phyloP scores from a whole-genome alignment of 2,113 vertebrate species.

The Carassius gibelio region DNA sequence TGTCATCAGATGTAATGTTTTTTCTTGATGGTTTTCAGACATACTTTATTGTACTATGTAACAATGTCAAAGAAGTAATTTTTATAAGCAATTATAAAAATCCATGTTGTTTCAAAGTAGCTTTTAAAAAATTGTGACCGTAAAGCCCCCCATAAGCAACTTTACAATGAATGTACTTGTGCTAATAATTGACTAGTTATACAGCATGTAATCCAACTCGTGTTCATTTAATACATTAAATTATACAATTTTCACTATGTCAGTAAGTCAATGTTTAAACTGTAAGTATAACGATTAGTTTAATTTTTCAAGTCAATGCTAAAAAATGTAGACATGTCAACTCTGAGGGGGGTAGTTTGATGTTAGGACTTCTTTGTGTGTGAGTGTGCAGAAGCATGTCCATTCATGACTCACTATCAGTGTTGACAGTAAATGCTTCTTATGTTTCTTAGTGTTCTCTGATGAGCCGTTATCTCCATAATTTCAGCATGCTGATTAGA shows the following conservation, averaged over 20 bases:
- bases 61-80: no score
- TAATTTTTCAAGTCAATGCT: neutral
- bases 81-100: neutral
- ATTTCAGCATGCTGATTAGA: constrained; percentile 36
- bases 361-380: constrained; percentile 7
- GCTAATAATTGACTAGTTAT: neutral
- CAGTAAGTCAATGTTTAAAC: neutral
- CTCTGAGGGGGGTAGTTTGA: constrained; percentile 10
- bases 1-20: no score
- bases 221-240: neutral
- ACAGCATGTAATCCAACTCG: neutral
- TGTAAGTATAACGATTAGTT: neutral
- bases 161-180: neutral
- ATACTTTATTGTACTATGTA: neutral
- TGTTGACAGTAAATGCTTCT: constrained; percentile 57
- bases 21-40: neutral
- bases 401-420: constrained; percentile 27
- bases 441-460: constrained; percentile 47
- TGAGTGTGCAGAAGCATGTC: constrained; percentile 43
- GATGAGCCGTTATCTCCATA: constrained; percentile 37
- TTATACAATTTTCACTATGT: neutral
- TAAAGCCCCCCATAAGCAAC: neutral
- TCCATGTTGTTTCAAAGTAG: neutral
- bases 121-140: neutral
- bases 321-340: neutral